Percentiles rank a stretch among this genome's conserved stretches.
Evolutionary conservation across 1,140 invertebrate genomes (phyloP).

Genomic region (Eurytemora carolleeae): DNA sequence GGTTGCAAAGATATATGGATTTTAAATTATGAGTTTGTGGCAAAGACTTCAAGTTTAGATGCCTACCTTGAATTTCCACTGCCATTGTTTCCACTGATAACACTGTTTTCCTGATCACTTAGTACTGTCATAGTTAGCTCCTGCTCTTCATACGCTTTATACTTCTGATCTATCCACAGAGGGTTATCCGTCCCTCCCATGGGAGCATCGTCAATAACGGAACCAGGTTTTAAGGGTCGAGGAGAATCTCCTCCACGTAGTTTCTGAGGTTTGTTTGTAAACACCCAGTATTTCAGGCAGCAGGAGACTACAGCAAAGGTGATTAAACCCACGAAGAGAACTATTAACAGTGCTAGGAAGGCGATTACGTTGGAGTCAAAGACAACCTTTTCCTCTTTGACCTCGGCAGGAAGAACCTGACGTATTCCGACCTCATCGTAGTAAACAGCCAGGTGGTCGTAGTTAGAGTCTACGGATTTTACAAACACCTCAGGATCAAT

Average conservation of each 20-base stretch:
- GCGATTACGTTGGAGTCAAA: constrained; percentile 69
- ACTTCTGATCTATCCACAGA: constrained; percentile 60
- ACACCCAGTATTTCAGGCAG: constrained; percentile 60
- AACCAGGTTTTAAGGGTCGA: too few species aligned
- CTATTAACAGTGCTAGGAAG: constrained; percentile 58
- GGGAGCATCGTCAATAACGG: constrained; percentile 19
- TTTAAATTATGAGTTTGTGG: too few species aligned
- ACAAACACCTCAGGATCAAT: constrained; percentile 53
- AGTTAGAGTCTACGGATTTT: constrained; percentile 61
- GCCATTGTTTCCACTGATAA: constrained; percentile 26
- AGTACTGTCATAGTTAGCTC: constrained; percentile 81
- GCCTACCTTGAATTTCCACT: constrained; percentile 6
- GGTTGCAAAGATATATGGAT: too few species aligned
- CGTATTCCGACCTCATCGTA: constrained; percentile 59
- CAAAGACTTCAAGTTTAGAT: background rate
- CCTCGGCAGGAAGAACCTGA: constrained; percentile 51
- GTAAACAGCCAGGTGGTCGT: constrained; percentile 53
- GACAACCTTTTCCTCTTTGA: constrained; percentile 20
- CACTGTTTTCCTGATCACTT: constrained; percentile 43
- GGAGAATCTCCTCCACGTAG: constrained; percentile 15
- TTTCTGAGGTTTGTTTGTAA: constrained; percentile 4
- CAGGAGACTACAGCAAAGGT: constrained; percentile 70
- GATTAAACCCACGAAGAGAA: constrained; percentile 61
- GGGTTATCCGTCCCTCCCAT: constrained; percentile 53
- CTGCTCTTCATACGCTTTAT: constrained; percentile 69